Conservation (phyloP, 1,140 invertebrate species). For the Lordiphosa clarofinis region DNA sequence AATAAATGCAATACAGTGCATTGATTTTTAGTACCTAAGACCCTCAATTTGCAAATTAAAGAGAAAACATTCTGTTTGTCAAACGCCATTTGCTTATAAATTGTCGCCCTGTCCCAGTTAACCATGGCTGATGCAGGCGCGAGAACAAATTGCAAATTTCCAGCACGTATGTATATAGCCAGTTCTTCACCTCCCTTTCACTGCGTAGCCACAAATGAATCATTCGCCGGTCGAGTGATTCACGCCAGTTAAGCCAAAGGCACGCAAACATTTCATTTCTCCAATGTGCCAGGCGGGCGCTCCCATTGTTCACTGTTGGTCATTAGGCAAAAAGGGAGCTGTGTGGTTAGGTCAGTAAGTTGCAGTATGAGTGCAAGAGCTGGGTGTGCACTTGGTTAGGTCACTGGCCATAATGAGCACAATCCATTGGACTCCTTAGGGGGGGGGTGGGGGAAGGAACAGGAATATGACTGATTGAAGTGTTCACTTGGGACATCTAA, state of each 20-base stretch:
- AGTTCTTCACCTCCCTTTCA: slow-evolving; percentile 3
- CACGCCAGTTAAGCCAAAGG: slow-evolving; percentile 35
- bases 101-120: slow-evolving; percentile 17
- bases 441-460: neutral
- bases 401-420: slow-evolving; percentile 37
- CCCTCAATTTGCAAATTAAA: slow-evolving; percentile 23
- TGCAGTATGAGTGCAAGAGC: slow-evolving; percentile 14
- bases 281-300: slow-evolving; percentile 22
- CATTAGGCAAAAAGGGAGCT: slow-evolving; percentile 27
- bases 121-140: slow-evolving; percentile 1
- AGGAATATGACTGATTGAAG: slow-evolving; percentile 7
- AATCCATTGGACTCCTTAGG: slow-evolving; percentile 17
- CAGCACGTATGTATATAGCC: slow-evolving; percentile 52
- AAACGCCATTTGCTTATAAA: slow-evolving; percentile 22
- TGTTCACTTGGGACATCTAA: no score
- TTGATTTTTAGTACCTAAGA: slow-evolving; percentile 28
- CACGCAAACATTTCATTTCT: slow-evolving; percentile 52
- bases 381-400: slow-evolving; percentile 10
- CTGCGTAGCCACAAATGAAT: no score
- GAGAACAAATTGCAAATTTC: slow-evolving; percentile 57
- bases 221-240: slow-evolving; percentile 54
- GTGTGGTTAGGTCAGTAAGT: neutral
- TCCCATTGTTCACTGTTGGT: slow-evolving; percentile 25
- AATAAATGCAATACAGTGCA: slow-evolving; percentile 21
- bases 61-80: slow-evolving; percentile 19